Percentiles rank a stretch among this genome's conserved stretches.
Conservation (phyloP, 2,797 vertebrate genomes). For the Chlorospingus flavigularis region DNA sequence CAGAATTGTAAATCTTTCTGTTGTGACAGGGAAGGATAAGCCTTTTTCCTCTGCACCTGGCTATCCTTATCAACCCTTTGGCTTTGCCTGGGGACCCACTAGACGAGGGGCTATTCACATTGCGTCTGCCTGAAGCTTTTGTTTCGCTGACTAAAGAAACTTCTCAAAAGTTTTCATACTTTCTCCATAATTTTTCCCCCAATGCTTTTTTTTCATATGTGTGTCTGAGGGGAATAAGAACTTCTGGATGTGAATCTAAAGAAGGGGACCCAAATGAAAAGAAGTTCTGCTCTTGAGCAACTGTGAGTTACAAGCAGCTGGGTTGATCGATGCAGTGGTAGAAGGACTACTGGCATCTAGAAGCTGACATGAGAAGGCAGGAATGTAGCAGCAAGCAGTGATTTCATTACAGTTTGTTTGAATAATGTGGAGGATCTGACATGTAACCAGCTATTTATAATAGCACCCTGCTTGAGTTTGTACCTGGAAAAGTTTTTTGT, state of each 20-base stretch:
- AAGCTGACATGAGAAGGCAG: neutral
- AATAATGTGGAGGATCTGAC: neutral
- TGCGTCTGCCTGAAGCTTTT: neutral
- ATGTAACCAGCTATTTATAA: neutral
- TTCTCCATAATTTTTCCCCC: neutral
- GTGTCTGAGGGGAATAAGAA: neutral
- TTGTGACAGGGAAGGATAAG: constrained; percentile 32
- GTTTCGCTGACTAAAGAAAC: neutral
- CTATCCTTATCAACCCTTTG: neutral
- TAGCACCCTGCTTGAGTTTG: neutral
- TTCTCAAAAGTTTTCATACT: neutral
- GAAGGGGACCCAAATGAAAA: neutral
- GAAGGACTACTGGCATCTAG: neutral
- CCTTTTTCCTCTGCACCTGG: neutral
- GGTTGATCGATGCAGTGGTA: neutral
- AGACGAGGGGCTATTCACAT: neutral
- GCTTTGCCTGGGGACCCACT: neutral
- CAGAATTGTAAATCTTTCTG: constrained; percentile 25
- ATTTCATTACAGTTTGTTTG: neutral
- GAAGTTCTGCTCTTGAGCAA: neutral
- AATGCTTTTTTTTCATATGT: neutral
- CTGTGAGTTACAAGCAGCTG: neutral
- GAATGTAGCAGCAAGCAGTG: neutral
- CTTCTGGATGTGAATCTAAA: neutral
- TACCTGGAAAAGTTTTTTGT: neutral